phyloP scores from a whole-genome alignment of 2,797 vertebrate species.

The Pempheris klunzingeri region DNA sequence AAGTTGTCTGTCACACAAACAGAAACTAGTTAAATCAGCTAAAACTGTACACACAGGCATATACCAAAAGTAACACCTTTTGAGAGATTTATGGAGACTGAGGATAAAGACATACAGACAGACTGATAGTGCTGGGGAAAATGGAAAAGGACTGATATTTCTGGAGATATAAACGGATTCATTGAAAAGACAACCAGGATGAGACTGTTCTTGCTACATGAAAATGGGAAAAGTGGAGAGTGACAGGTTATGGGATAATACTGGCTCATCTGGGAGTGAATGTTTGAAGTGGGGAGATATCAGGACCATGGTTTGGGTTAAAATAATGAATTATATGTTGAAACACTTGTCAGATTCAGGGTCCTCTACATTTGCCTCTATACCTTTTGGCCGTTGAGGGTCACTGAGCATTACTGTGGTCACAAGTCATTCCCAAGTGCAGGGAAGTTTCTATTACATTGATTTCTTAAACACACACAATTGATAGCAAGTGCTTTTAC shows the following conservation, averaged over 20 bases:
- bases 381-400: conserved; percentile 41
- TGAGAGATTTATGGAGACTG: conserved; percentile 30
- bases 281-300: neutral
- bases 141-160: conserved; percentile 35
- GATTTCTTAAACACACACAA: neutral
- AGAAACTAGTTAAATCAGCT: neutral
- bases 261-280: neutral
- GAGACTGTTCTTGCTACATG: neutral
- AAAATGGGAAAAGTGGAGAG: conserved; percentile 14
- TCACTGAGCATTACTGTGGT: conserved; percentile 60
- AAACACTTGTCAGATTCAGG: conserved; percentile 38
- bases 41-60: neutral
- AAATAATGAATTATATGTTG: conserved; percentile 35
- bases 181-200: conserved; percentile 15
- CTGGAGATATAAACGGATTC: neutral
- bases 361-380: conserved; percentile 19
- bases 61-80: conserved; percentile 24
- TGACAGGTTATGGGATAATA: neutral
- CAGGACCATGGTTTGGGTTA: conserved; percentile 10
- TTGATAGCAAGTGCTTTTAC: neutral
- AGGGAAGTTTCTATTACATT: conserved; percentile 12
- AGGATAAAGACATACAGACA: neutral
- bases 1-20: neutral
- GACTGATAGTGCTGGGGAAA: neutral
- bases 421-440: conserved; percentile 36